Evolutionary conservation across 2,113 vertebrate genomes (phyloP).

Genomic region (Ctenomys sociabilis): DNA sequence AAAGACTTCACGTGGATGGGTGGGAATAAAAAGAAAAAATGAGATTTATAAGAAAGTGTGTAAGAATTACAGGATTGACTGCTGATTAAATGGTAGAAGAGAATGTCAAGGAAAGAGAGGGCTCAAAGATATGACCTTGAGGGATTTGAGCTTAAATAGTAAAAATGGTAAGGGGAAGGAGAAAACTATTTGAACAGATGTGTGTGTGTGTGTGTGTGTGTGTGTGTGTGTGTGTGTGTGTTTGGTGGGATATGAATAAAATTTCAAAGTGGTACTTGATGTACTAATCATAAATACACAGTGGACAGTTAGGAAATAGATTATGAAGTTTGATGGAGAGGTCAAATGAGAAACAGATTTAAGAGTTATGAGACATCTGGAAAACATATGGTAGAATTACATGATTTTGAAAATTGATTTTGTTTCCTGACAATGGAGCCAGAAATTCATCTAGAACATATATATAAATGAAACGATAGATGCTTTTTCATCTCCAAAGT

Average conservation of each 20-base stretch:
- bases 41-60: constrained; percentile 19
- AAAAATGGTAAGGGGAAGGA: constrained; percentile 3
- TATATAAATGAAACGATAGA: constrained; percentile 41
- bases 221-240: neutral
- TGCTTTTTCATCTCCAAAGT: constrained; percentile 55
- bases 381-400: constrained; percentile 12
- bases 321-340: constrained; percentile 25
- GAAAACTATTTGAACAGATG: neutral
- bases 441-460: constrained; percentile 39
- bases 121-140: neutral
- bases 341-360: constrained; percentile 39
- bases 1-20: neutral
- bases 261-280: neutral
- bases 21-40: constrained; percentile 25
- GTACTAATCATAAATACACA: neutral
- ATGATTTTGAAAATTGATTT: constrained; percentile 60
- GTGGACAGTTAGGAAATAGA: neutral
- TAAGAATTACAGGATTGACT: neutral
- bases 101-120: neutral
- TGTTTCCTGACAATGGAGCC: constrained; percentile 54
- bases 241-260: constrained; percentile 30
- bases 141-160: neutral
- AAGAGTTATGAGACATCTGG: constrained; percentile 32
- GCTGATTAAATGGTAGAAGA: neutral
- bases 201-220: neutral